These are phyloP conservation scores for Nyctibius grandis DNA, from an alignment of 2,797 vertebrate genomes.

Conservation along the genomic window DNA sequence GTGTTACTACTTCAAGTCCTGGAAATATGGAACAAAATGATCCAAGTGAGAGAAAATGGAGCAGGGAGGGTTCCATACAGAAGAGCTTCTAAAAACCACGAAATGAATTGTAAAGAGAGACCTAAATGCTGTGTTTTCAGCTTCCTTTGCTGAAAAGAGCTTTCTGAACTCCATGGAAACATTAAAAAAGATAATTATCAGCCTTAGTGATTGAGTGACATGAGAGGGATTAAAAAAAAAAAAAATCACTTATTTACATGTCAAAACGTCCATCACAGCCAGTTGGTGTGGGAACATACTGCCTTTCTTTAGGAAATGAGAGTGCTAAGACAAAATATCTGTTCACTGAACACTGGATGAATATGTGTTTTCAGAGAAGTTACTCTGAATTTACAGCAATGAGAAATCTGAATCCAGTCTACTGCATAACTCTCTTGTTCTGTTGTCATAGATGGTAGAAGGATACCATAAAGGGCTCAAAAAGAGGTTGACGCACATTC, in stretches of 20 bases:
- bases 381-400: not conserved
- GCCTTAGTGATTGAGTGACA: conserved; percentile 59
- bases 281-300: conserved; percentile 49
- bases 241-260: conserved; percentile 60
- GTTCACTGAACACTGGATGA: not conserved
- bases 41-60: not conserved
- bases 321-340: conserved; percentile 29
- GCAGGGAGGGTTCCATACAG: not conserved
- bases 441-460: not conserved
- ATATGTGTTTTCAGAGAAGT: not conserved
- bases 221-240: conserved; percentile 16
- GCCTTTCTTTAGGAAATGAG: conserved; percentile 53
- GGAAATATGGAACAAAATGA: not conserved
- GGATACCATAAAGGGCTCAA: conserved; percentile 16
- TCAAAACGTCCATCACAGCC: conserved; percentile 47
- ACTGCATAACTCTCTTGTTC: not conserved
- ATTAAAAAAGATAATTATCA: conserved; percentile 44
- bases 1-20: not conserved
- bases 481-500: not conserved
- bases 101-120: not conserved
- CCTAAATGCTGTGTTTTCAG: not conserved
- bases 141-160: conserved; percentile 55
- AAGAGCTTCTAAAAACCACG: not conserved
- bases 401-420: conserved; percentile 9
- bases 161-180: conserved; percentile 67